Conservation (phyloP, 2,113 vertebrate species). For the Amblyopsis rosae region DNA sequence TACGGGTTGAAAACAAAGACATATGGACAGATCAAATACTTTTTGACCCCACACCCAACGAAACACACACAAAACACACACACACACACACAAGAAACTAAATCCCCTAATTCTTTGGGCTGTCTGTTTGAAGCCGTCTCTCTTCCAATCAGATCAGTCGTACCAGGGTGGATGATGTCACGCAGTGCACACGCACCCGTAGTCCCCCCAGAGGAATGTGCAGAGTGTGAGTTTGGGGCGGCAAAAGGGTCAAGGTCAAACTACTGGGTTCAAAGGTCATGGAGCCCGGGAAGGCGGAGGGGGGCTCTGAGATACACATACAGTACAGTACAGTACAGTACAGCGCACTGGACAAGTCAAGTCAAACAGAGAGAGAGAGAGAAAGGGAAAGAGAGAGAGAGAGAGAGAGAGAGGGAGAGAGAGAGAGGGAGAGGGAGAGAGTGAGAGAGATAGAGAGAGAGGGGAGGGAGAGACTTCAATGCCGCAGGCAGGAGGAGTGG, state of each 20-base stretch:
- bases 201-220: not conserved
- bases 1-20: constrained; percentile 24
- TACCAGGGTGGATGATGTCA: constrained; percentile 20
- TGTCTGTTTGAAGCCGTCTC: constrained; percentile 9
- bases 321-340: not conserved
- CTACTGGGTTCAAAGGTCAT: constrained; percentile 16
- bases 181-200: not conserved
- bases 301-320: not conserved
- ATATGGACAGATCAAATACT: constrained; percentile 3
- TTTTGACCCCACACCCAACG: not conserved
- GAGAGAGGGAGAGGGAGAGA: no score
- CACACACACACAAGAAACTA: constrained; percentile 6
- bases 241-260: not conserved
- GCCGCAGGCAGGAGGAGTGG: not conserved
- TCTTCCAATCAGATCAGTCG: constrained; percentile 2
- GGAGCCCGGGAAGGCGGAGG: not conserved
- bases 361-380: constrained; percentile 2
- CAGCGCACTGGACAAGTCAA: not conserved
- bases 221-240: not conserved
- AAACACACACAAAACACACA: constrained; percentile 15
- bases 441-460: not conserved
- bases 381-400: not conserved
- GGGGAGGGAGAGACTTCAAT: not conserved
- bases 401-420: not conserved
- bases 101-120: constrained; percentile 50